Evolutionary conservation across 2,888 invertebrate species (phyloP).

Genomic region (Lomographa bimaculata): DNA sequence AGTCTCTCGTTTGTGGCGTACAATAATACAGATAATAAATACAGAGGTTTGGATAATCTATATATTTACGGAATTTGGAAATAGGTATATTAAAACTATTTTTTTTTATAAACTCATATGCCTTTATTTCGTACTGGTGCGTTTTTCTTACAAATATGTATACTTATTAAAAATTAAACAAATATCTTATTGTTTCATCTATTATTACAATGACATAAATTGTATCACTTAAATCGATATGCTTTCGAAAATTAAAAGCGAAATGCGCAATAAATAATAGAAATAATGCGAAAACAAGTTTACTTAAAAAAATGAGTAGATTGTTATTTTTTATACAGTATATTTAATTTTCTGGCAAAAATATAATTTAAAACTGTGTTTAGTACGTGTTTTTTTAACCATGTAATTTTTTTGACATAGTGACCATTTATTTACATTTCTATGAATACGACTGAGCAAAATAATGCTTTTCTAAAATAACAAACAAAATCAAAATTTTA

Average conservation of each 20-base stretch:
- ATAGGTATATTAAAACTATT: too few relatives aligned
- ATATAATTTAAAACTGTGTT: too few relatives aligned
- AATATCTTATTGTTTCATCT: slow-evolving; percentile 49
- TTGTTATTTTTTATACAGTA: slow-evolving; percentile 33
- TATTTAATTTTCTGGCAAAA: slow-evolving; percentile 35
- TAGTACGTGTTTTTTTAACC: too few relatives aligned
- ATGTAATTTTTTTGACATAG: too few relatives aligned
- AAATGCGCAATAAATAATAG: slow-evolving; percentile 34
- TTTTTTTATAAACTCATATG: slow-evolving; percentile 77
- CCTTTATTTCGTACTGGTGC: slow-evolving; percentile 84
- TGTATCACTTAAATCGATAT: slow-evolving; percentile 70
- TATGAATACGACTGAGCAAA: too few relatives aligned
- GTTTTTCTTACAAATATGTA: slow-evolving; percentile 74
- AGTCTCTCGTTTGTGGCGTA: too few relatives aligned
- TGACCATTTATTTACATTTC: too few relatives aligned
- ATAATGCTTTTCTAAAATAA: too few relatives aligned
- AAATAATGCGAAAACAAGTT: slow-evolving; percentile 33
- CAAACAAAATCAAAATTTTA: too few relatives aligned
- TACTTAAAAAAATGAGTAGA: slow-evolving; percentile 38
- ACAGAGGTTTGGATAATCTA: too few relatives aligned
- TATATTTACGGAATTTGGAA: too few relatives aligned
- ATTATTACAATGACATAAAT: slow-evolving; percentile 60
- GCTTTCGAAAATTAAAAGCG: slow-evolving; percentile 60
- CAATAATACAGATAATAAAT: too few relatives aligned
- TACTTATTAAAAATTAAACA: slow-evolving; percentile 72